Conservation (phyloP, 2,888 invertebrate genomes). For the Lamellibrachia columna region DNA sequence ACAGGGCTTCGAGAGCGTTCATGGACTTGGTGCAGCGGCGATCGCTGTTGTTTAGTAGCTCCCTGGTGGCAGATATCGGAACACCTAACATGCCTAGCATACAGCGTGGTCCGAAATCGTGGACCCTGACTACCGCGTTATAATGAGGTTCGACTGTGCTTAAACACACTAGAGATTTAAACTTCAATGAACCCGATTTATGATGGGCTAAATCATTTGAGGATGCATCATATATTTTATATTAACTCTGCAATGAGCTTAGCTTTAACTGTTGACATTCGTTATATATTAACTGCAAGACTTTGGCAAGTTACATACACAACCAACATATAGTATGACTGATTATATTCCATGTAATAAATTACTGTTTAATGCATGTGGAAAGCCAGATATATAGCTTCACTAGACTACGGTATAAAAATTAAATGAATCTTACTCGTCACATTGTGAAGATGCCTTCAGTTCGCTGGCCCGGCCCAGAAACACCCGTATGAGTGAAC, state of each 20-base stretch:
- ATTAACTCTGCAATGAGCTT: not conserved
- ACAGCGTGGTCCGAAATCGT: too few relatives aligned
- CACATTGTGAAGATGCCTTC: conserved; percentile 84
- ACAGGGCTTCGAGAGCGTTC: too few relatives aligned
- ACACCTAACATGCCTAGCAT: too few relatives aligned
- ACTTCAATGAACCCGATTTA: too few relatives aligned
- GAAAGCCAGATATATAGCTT: not conserved
- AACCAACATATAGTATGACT: not conserved
- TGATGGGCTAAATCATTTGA: not conserved
- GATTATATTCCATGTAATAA: not conserved
- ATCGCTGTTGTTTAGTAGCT: too few relatives aligned
- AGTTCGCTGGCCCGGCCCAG: conserved; percentile 83
- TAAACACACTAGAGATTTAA: too few relatives aligned
- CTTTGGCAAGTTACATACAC: not conserved
- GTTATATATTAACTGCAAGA: too few relatives aligned
- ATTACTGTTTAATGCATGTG: not conserved
- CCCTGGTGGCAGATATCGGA: too few relatives aligned
- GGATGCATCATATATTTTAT: not conserved
- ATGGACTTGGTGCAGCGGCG: too few relatives aligned
- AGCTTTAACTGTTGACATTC: not conserved
- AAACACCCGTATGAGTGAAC: conserved; percentile 86
- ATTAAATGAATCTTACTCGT: conserved; percentile 76
- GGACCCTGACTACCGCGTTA: too few relatives aligned
- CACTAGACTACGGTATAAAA: not conserved
- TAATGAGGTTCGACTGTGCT: too few relatives aligned